These are phyloP conservation scores for Apus apus DNA, from an alignment of 2,113 vertebrate species.

Conservation along the genomic window DNA sequence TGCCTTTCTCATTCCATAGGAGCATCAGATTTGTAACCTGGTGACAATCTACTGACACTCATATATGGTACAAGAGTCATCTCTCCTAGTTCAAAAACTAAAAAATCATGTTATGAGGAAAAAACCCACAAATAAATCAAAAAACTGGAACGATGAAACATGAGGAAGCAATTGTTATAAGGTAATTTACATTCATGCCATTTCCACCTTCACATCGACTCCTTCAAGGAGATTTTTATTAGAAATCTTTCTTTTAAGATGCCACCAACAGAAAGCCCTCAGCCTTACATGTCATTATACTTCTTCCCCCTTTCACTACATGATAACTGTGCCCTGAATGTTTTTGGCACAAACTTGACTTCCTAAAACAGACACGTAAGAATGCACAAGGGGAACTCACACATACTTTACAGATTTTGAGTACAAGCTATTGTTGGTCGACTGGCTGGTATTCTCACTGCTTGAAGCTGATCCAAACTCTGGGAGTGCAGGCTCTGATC, in stretches of 20 bases:
- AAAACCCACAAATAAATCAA: background rate
- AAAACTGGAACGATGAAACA: background rate
- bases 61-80: background rate
- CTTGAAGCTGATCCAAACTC: slow-evolving; percentile 85
- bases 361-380: background rate
- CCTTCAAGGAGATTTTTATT: background rate
- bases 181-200: background rate
- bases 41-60: background rate
- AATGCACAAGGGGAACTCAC: background rate
- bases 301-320: background rate
- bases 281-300: background rate
- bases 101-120: background rate
- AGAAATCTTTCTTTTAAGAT: background rate
- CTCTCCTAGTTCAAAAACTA: background rate
- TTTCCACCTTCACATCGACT: background rate
- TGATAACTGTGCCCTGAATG: background rate
- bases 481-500: slow-evolving; percentile 86
- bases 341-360: background rate
- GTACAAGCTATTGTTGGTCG: slow-evolving; percentile 86
- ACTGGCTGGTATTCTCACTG: slow-evolving; percentile 77
- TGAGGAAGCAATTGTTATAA: background rate
- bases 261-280: background rate
- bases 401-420: slow-evolving; percentile 88
- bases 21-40: background rate
- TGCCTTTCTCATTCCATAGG: background rate